These are phyloP conservation scores for Colletes latitarsis DNA, from an alignment of 1,140 invertebrate species.

Conservation along the genomic window DNA sequence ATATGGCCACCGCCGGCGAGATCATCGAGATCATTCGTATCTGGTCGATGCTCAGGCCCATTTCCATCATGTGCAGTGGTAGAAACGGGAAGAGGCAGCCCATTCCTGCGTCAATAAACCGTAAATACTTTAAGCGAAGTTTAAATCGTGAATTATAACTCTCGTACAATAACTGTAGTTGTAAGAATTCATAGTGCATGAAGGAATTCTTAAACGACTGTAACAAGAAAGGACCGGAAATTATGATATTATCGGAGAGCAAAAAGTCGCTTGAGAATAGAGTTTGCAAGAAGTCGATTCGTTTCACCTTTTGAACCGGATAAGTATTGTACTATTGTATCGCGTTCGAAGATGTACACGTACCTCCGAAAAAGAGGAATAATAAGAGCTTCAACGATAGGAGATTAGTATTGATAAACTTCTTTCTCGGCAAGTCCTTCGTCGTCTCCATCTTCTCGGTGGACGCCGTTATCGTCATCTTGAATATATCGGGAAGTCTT, in stretches of 20 bases:
- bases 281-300: background rate
- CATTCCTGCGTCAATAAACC: conserved; percentile 83
- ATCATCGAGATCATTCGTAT: conserved; percentile 87
- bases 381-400: conserved; percentile 81
- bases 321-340: background rate
- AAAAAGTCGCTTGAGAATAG: background rate
- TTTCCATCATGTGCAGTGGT: conserved; percentile 86
- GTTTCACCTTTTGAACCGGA: background rate
- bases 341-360: conserved; percentile 28
- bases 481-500: conserved; percentile 8
- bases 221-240: too few relatives aligned
- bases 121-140: background rate
- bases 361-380: conserved; percentile 82
- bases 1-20: conserved; percentile 86
- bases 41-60: conserved; percentile 87
- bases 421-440: conserved; percentile 67
- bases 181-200: too few relatives aligned
- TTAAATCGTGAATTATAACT: too few relatives aligned
- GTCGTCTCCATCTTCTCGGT: conserved; percentile 66
- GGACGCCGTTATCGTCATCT: conserved; percentile 65
- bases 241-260: too few relatives aligned
- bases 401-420: conserved; percentile 77
- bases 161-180: too few relatives aligned
- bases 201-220: too few relatives aligned
- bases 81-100: conserved; percentile 89